phyloP scores from a whole-genome alignment of 2,113 vertebrate species.

The Eublepharis macularius region DNA sequence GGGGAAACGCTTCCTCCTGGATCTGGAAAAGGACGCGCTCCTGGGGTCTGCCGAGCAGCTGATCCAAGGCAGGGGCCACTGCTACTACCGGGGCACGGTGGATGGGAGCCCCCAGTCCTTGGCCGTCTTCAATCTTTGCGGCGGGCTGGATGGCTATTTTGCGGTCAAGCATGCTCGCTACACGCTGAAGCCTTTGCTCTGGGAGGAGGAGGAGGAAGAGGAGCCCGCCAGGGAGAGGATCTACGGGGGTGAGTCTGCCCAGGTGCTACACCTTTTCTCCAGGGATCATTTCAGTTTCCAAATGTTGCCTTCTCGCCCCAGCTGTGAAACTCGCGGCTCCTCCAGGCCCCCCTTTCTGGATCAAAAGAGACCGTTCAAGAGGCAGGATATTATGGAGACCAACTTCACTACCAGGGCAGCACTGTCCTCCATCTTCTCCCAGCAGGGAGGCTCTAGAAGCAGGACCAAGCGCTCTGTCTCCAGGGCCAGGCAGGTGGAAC shows the following conservation, averaged over 20 bases:
- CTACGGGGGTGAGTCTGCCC: constrained; percentile 78
- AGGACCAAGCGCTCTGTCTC: constrained; percentile 84
- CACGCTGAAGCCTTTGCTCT: constrained; percentile 79
- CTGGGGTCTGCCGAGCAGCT: constrained; percentile 67
- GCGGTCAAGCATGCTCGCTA: constrained; percentile 86
- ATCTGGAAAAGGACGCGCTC: constrained; percentile 86
- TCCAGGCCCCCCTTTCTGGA: neutral
- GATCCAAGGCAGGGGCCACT: constrained; percentile 69
- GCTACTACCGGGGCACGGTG: constrained; percentile 90
- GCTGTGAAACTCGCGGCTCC: constrained; percentile 72
- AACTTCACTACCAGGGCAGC: constrained; percentile 21
- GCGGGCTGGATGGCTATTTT: constrained; percentile 90
- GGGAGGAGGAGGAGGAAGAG: constrained; percentile 49
- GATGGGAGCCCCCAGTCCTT: constrained; percentile 87
- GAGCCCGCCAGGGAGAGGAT: constrained; percentile 57
- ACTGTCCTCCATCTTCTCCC: neutral
- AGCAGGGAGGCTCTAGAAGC: constrained; percentile 45
- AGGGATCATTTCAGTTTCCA: constrained; percentile 88
- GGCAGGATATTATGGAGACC: constrained; percentile 8
- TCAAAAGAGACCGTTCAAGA: neutral
- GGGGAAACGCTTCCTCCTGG: constrained; percentile 86
- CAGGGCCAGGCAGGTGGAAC: constrained; percentile 91
- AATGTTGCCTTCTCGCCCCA: constrained; percentile 69
- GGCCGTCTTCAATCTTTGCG: constrained; percentile 88
- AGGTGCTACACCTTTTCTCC: constrained; percentile 80